Evolutionary conservation across 92 coral and sea anemone species (phyloP), one percentile per base, ranked within the genome.

Genomic region (Blastomussa wellsi): DNA sequence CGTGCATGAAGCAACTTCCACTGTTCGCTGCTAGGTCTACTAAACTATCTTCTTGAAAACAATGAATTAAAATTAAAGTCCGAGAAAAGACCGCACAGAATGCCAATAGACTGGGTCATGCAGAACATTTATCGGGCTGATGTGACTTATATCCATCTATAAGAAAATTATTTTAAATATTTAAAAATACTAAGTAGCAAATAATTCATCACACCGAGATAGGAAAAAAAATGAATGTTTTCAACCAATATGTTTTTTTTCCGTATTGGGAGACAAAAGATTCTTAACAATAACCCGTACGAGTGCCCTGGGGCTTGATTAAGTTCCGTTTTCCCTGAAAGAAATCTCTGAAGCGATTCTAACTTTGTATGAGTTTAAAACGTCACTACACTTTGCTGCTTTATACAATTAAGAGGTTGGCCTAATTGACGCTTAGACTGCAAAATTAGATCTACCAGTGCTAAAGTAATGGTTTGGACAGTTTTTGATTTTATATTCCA

Each of bases 261-360:
- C 74, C 74, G 44, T 7, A 14, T 7, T 65, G 74, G 14, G 13
- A 38, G 7, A 70, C 14, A 70, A 35, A 69, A 17, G 74, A 20
- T 2, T 69, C 7, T 6, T 36, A 7, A 5, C 13, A 35, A 20
- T 38, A 70, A 62, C 24, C 33, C 68, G 10, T 28, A 62, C 7
- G 65, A 26, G 17, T 28, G 68, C 75, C 75, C 75, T 70, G 47
- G 47, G 48, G 75, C 28, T 14, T 32, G 12, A 17, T 5, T 17
- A 70, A 33, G 44, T 70, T 70, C 75, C 75, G 75, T 48, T 70
- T 70, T 70, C 75, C 44, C 26, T 70, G 48, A 36, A 19, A 19
- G 48, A 36, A 26, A 70, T 69, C 74, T 33, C 20, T 37, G 44
- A 65, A n/a, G n/a, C n/a, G n/a, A n/a, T n/a, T n/a, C n/a, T n/a